A percentile compares a stretch with the other conserved stretches of the same genome.
Conservation (phyloP, 2,888 invertebrate species). For the Achlya flavicornis region DNA sequence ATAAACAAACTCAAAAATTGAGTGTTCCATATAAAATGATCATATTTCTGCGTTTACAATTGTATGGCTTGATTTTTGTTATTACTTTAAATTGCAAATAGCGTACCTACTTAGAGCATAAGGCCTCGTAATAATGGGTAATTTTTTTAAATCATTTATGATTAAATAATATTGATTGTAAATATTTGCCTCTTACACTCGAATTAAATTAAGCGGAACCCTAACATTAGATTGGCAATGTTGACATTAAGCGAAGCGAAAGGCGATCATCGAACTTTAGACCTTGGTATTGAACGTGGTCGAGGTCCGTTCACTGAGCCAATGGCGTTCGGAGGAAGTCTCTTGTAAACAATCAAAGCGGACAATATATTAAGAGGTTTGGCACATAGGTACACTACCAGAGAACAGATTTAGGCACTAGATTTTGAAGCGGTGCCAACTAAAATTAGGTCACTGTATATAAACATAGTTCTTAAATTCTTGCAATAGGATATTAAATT, state of each 20-base stretch:
- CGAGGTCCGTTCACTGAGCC: slow-evolving; percentile 55
- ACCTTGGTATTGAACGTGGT: slow-evolving; percentile 75
- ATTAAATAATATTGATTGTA: no score
- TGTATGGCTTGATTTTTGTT: no score
- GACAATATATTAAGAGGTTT: neutral
- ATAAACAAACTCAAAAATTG: no score
- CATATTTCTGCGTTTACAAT: no score
- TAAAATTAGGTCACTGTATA: neutral
- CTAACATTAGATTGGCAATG: slow-evolving; percentile 12
- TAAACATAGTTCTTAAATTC: no score
- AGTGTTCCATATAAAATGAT: no score
- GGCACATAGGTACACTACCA: neutral
- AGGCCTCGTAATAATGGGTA: no score
- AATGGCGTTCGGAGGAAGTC: slow-evolving; percentile 30
- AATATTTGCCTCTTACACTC: neutral
- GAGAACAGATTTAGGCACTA: neutral
- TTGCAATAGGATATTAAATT: no score
- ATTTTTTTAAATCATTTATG: no score
- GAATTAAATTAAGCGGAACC: neutral
- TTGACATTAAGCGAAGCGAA: slow-evolving; percentile 52
- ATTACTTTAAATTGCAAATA: no score
- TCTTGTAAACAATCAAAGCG: slow-evolving; percentile 12
- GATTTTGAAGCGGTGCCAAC: neutral
- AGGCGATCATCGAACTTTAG: slow-evolving; percentile 79
- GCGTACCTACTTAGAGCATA: no score